Evolutionary conservation across 2,113 vertebrate genomes (phyloP).

Genomic region (Phoenicopterus ruber): DNA sequence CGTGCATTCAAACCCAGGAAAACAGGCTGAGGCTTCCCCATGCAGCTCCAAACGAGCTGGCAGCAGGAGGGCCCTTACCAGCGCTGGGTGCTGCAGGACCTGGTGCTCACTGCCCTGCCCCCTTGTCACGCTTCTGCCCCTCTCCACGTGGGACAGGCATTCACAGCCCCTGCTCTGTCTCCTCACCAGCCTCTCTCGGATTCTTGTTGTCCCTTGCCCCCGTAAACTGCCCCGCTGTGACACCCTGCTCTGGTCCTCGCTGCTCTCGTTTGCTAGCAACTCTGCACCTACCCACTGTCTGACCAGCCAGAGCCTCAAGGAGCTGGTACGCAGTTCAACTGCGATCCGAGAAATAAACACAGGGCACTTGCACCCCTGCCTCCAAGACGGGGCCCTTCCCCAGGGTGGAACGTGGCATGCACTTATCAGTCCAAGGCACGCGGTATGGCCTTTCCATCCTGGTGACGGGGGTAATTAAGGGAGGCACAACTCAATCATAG

Average conservation of each 20-base stretch:
- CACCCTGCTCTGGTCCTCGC: background rate
- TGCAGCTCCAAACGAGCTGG: background rate
- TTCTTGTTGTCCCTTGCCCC: background rate
- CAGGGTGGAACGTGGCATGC: accelerated
- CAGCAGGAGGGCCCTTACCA: background rate
- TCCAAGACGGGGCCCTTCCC: background rate
- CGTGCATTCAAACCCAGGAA: background rate
- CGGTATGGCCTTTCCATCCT: background rate
- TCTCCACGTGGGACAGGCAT: accelerated
- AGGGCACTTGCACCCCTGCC: accelerated
- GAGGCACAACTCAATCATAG: background rate
- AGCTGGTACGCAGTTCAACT: background rate
- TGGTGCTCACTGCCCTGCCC: background rate
- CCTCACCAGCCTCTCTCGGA: background rate
- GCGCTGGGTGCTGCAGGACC: background rate
- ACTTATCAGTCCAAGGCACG: background rate
- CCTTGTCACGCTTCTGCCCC: accelerated
- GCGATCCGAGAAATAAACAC: background rate
- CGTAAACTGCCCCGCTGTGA: background rate
- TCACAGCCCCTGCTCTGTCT: background rate
- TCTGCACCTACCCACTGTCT: background rate
- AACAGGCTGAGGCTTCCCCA: background rate
- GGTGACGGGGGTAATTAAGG: background rate
- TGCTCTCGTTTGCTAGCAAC: background rate
- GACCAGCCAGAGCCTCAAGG: background rate